Evolutionary conservation across 2,888 invertebrate species (phyloP).

Genomic region (Ennomos fuscantarius): DNA sequence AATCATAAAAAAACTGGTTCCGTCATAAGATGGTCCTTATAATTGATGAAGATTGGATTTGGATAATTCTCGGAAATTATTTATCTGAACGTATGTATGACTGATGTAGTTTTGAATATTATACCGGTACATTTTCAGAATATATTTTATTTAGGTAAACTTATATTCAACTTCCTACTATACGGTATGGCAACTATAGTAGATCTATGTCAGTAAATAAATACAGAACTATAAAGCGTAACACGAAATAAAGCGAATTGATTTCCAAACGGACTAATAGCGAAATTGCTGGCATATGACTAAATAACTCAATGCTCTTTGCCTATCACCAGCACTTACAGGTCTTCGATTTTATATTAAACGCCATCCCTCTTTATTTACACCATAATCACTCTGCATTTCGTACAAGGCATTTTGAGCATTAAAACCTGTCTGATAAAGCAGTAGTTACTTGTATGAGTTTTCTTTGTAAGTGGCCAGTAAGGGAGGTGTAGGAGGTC

Average conservation of each 20-base stretch:
- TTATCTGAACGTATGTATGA: too few species aligned
- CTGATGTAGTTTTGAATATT: too few species aligned
- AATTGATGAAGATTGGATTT: too few species aligned
- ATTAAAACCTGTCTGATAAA: background rate
- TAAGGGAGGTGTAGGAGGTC: constrained; percentile 49
- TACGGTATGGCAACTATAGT: constrained; percentile 3
- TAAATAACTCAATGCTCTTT: constrained; percentile 75
- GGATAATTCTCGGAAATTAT: too few species aligned
- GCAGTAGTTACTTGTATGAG: background rate
- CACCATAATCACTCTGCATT: constrained; percentile 21
- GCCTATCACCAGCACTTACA: constrained; percentile 43
- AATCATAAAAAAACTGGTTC: too few species aligned
- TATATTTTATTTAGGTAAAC: too few species aligned
- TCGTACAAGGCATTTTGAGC: constrained; percentile 22
- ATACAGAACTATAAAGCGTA: constrained; percentile 41
- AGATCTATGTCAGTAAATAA: constrained; percentile 25
- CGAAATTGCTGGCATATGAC: constrained; percentile 67
- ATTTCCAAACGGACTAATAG: constrained; percentile 73
- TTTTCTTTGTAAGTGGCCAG: constrained; percentile 40
- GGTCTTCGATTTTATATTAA: constrained; percentile 51
- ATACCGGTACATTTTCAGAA: too few species aligned
- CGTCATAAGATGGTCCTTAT: too few species aligned
- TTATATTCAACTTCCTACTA: background rate
- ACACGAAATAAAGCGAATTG: constrained; percentile 58
- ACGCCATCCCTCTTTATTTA: constrained; percentile 42